Evolutionary conservation across 2,113 vertebrate genomes (phyloP), one percentile per base, ranked within the genome.

Genomic region (Mus musculus): DNA sequence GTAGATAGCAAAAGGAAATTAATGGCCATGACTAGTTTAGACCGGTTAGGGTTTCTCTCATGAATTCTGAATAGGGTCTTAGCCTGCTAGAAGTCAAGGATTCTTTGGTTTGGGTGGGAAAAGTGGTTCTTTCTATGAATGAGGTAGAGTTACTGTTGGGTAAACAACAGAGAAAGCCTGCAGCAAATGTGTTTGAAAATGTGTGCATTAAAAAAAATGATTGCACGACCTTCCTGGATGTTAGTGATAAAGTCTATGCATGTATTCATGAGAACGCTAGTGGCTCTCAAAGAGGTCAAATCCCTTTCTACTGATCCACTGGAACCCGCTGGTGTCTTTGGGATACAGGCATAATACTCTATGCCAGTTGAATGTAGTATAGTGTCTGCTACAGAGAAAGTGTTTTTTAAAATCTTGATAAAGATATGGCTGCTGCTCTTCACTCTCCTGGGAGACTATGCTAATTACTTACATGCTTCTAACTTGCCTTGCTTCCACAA

Each of bases 361-460:
- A 36, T 39, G 17, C 54, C 59, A 61, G 26, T 8, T 59, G 36
- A 14, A 24, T n/a, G 39, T 69, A 87, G 49, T 49, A 19, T 6
- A 71, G 36, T 14, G 13, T 19, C 61, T 85, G 22, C 10, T 52
- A 46, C n/a, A 59, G 3, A 92, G 49, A 72, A 93, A 56, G 46
- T 26, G 69, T 3, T 26, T 71, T 1, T 73, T 84, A 65, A 63
- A 78, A 59, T 61, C 46, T 89, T 26, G 54, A 69, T 82, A 78
- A 95, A 93, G 65, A 59, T 89, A 52, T 59, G 54, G 59, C 78
- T 93, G 10, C 93, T 93, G 49, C 16, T 95, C 94, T 95, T 96
- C 28, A 28, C 95, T 76, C 52, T 72, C 88, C 33, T 77, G 36
- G 28, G 19, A 91, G 81, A 80, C 33, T 42, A 46, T 36, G 61